phyloP scores from a whole-genome alignment of 2,888 invertebrate species.

The Sipha maydis region DNA sequence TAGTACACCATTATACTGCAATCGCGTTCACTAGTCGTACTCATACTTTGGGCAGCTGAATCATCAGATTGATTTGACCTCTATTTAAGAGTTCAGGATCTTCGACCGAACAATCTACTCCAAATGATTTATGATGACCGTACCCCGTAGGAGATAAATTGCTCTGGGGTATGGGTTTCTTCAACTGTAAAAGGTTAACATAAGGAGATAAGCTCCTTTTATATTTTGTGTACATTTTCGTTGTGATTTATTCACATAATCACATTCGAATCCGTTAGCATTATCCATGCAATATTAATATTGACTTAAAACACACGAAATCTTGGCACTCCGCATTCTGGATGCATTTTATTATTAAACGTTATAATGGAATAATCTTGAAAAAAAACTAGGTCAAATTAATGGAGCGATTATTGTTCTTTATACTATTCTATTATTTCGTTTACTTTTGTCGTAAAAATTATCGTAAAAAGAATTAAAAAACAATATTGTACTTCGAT shows the following conservation, averaged over 20 bases:
- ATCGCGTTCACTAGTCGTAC: background rate
- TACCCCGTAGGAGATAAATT: background rate
- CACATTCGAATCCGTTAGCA: background rate
- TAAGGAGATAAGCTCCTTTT: background rate
- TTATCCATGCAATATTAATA: background rate
- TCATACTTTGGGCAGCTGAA: background rate
- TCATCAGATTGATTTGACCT: slow-evolving; percentile 47
- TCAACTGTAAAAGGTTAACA: background rate
- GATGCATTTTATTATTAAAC: slow-evolving; percentile 26
- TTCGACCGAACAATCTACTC: background rate
- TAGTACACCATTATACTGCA: background rate
- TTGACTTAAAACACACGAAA: background rate
- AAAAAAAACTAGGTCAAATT: slow-evolving; percentile 1
- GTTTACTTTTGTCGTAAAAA: slow-evolving; percentile 14
- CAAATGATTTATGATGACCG: background rate
- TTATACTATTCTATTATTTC: background rate
- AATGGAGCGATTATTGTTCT: slow-evolving; percentile 22
- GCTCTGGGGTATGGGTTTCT: background rate
- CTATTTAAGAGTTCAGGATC: slow-evolving; percentile 16
- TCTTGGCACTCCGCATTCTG: slow-evolving; percentile 1
- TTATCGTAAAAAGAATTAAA: background rate
- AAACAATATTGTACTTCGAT: background rate
- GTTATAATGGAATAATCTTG: background rate
- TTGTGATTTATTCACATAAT: background rate
- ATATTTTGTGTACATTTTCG: background rate